Conservation (phyloP, 2,888 invertebrate species). For the Abrostola triplasia region DNA sequence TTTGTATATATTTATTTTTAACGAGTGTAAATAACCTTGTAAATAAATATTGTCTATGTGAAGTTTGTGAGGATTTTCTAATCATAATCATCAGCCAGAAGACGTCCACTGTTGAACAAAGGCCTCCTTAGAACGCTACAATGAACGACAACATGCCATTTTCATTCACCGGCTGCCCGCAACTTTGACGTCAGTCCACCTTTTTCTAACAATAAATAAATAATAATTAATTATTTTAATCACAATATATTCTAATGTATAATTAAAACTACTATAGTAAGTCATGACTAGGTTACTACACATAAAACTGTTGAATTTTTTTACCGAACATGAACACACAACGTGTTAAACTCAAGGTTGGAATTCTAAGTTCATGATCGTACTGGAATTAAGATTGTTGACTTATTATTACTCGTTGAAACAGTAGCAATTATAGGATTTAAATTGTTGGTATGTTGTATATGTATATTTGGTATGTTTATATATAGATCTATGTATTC, state of each 20-base stretch:
- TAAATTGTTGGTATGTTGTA: conserved; percentile 33
- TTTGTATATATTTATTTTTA: too few species aligned
- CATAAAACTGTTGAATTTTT: not conserved
- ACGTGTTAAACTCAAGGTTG: conserved; percentile 40
- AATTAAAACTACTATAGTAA: too few species aligned
- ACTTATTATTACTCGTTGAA: conserved; percentile 12
- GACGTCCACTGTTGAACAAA: too few species aligned
- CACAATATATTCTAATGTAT: not conserved
- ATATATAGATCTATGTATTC: conserved; percentile 13
- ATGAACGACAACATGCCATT: too few species aligned
- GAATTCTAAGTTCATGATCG: conserved; percentile 47
- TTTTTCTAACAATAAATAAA: not conserved
- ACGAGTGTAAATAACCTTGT: too few species aligned
- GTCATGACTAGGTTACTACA: not conserved
- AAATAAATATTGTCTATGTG: too few species aligned
- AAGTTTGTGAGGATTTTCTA: too few species aligned
- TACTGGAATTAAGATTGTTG: conserved; percentile 39
- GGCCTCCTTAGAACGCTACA: too few species aligned
- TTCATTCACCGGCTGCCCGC: too few species aligned
- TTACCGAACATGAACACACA: conserved; percentile 21
- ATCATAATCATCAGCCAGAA: too few species aligned
- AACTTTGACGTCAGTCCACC: not conserved
- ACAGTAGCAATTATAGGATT: conserved; percentile 10
- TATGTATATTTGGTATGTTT: conserved; percentile 13
- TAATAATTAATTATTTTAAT: not conserved